These are phyloP conservation scores for Neopipo cinnamomea DNA, from an alignment of 2,113 vertebrate genomes.

Conservation along the genomic window DNA sequence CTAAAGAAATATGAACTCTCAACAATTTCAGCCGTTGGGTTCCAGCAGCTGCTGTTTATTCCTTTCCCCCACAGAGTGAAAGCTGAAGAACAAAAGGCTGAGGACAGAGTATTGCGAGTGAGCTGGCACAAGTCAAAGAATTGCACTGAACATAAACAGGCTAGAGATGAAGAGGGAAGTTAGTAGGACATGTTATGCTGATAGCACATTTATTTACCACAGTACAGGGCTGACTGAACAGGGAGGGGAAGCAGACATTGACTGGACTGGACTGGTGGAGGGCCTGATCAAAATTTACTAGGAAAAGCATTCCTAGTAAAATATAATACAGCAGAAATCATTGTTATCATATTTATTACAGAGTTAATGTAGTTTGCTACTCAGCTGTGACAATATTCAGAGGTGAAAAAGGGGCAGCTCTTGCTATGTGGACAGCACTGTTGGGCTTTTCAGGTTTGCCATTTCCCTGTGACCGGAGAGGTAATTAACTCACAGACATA, in stretches of 20 bases:
- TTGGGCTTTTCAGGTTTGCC: background rate
- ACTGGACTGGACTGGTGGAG: background rate
- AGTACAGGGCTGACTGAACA: background rate
- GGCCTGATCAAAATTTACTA: background rate
- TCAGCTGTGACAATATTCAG: background rate
- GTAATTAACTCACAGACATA: constrained; percentile 31
- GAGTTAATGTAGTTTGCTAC: background rate
- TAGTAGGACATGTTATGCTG: background rate
- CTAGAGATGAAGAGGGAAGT: background rate
- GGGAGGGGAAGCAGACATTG: background rate
- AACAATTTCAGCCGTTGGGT: background rate
- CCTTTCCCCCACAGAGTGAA: background rate
- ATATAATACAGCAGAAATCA: background rate
- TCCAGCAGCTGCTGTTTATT: constrained; percentile 25
- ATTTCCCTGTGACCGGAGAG: background rate
- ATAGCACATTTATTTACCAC: background rate
- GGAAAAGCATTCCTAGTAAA: background rate
- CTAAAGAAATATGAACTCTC: background rate
- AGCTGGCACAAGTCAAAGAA: background rate
- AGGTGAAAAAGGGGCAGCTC: background rate
- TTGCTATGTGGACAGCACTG: background rate
- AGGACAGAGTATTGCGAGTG: background rate
- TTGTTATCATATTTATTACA: background rate
- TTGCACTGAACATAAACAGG: background rate
- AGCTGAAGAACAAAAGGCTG: constrained; percentile 13